A percentile compares a stretch with the other conserved stretches of the same genome.
phyloP scores from a whole-genome alignment of 2,113 vertebrate genomes.

The Pandion haliaetus region DNA sequence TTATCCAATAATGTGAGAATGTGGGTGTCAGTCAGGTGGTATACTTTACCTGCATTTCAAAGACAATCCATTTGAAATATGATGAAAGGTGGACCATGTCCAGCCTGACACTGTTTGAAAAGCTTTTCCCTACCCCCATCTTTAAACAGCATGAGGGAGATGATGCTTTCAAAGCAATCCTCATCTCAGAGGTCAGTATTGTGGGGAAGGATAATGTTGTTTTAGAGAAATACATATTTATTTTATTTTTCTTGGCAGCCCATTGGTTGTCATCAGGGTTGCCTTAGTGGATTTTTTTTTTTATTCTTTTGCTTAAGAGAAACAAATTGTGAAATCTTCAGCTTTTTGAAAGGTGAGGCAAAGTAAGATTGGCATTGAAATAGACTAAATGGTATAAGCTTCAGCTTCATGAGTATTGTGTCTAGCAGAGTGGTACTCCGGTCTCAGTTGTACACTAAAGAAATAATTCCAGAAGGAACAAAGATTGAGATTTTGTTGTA shows the following conservation, averaged over 20 bases:
- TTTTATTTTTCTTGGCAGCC: not conserved
- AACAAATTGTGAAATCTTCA: not conserved
- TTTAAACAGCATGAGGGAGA: not conserved
- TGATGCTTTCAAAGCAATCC: not conserved
- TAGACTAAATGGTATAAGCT: not conserved
- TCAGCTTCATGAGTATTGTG: not conserved
- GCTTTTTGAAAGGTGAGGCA: not conserved
- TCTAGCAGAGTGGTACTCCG: not conserved
- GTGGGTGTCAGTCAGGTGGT: not conserved
- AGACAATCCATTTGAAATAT: not conserved
- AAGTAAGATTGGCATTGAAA: not conserved
- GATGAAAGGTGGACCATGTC: not conserved
- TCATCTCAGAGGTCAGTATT: not conserved
- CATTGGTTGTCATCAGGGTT: not conserved
- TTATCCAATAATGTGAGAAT: not conserved
- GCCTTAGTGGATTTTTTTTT: not conserved
- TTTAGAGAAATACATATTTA: not conserved
- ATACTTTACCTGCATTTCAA: slow-evolving; percentile 18
- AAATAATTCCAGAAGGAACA: not conserved
- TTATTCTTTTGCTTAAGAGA: not conserved
- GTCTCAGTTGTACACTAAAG: not conserved
- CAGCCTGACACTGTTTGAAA: slow-evolving; percentile 7
- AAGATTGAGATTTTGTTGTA: not conserved
- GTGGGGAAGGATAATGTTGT: not conserved
- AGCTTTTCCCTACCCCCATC: not conserved